Base-by-base conservation (phyloP, 2,797 vertebrate genomes). In the Anableps anableps region DNA sequence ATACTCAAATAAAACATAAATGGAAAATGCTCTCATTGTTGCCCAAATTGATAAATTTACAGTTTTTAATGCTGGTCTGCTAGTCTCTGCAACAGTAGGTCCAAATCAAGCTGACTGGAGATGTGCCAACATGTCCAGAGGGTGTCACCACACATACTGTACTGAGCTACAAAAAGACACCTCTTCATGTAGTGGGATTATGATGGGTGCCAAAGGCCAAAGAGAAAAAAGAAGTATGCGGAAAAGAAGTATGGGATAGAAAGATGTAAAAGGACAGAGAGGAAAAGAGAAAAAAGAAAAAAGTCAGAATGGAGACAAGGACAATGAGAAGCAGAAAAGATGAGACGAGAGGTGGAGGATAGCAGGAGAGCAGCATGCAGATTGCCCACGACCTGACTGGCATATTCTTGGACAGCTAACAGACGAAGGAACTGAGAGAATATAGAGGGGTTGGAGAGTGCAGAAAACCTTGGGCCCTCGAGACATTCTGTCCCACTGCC, bases 351-450 rank as follows among this genome's bases (percentile, higher is more conserved):
- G 88, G 86, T 89, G 90, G 86, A 87, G 78, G 90, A 91, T 92
- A 91, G 91, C 90, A 90, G 82, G 79, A 91, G 94, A 92, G 93
- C 89, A 93, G 90, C 88, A 88, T 92, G 89, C 89, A 92, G 88
- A 93, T 93, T 93, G 92, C 87, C 93, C 90, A 88, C 89, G 92
- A 90, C 92, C 87, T 93, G 94, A 94, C 86, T 94, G 94, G 92
- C 94, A 93, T 93, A 88, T 95, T 95, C 92, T 94, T 95, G 95
- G 95, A 95, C 29, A 71, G 89, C 89, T 88, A 94, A 93, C 91
- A 94, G 86, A 94, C 92, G 51, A 81, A 83, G 83, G 66, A 68
- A 86, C 86, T 80, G 80, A 83, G 76, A 79, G 68, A 81, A 74
- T 84, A 74, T 83, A 90, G 87, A 81, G 88, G 84, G 90, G 80